Percentiles rank a stretch among this genome's conserved stretches.
These are phyloP conservation scores for Agrypnia vestita DNA, from an alignment of 1,140 invertebrate genomes.

Conservation along the genomic window DNA sequence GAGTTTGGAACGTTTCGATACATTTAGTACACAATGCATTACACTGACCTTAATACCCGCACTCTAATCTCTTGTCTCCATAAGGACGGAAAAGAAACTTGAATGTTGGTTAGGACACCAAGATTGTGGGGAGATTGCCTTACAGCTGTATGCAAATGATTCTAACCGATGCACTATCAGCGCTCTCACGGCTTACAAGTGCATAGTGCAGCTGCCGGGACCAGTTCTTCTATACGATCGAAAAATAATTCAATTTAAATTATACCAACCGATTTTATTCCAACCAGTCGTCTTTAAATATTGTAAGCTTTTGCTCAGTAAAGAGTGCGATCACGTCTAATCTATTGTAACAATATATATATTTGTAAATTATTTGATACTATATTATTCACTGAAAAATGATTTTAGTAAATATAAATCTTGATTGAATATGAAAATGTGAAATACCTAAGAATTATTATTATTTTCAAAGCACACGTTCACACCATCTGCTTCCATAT, in stretches of 20 bases:
- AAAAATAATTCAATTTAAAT: no score
- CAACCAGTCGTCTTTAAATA: neutral
- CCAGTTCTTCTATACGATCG: neutral
- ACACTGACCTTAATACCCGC: neutral
- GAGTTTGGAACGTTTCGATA: no score
- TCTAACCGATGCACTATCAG: neutral
- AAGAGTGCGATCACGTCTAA: neutral
- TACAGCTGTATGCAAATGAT: conserved; percentile 36
- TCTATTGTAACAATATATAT: no score
- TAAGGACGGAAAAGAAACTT: conserved; percentile 30
- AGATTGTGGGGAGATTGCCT: conserved; percentile 19
- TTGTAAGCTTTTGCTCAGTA: neutral
- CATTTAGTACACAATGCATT: neutral
- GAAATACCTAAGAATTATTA: no score
- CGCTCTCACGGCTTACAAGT: conserved; percentile 14
- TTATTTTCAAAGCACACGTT: no score
- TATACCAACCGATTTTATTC: no score
- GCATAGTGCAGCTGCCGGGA: conserved; percentile 10
- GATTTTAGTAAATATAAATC: no score
- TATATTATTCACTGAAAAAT: no score
- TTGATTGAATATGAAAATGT: no score
- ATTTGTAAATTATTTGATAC: no score
- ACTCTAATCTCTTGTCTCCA: conserved; percentile 23
- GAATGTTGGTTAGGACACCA: conserved; percentile 27
- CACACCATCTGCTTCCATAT: no score